These are phyloP conservation scores for Atractosteus spatula DNA, from an alignment of 2,113 vertebrate genomes.

Conservation along the genomic window DNA sequence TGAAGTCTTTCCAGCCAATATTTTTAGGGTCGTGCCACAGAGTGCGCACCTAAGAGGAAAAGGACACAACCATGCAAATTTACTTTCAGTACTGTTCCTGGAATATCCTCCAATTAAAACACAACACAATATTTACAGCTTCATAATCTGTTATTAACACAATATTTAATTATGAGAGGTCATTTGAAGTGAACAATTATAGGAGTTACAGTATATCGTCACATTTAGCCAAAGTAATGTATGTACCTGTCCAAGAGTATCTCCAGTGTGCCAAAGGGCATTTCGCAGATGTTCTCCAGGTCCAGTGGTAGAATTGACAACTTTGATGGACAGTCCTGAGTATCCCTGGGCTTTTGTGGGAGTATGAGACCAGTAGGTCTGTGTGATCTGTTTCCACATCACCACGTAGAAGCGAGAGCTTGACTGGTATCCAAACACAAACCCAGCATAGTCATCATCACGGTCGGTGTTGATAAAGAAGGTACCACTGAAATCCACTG, in stretches of 20 bases:
- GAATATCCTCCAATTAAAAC: not conserved
- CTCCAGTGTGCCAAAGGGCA: slow-evolving; percentile 96
- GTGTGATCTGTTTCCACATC: slow-evolving; percentile 99
- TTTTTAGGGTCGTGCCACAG: slow-evolving; percentile 97
- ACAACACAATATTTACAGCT: not conserved
- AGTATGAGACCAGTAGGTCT: slow-evolving; percentile 90
- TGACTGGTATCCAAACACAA: slow-evolving; percentile 97
- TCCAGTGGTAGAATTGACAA: slow-evolving; percentile 96
- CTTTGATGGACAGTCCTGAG: slow-evolving; percentile 94
- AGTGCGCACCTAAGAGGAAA: slow-evolving; percentile 78
- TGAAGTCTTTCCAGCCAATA: slow-evolving; percentile 97
- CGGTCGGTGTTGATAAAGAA: slow-evolving; percentile 98
- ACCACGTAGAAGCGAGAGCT: slow-evolving; percentile 97
- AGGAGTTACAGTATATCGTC: not conserved
- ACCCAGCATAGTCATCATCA: slow-evolving; percentile 95
- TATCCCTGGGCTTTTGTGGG: slow-evolving; percentile 95
- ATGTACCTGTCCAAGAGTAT: slow-evolving; percentile 88
- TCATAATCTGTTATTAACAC: too few relatives aligned
- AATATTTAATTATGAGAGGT: too few relatives aligned
- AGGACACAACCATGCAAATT: too few relatives aligned
- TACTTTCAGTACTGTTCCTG: too few relatives aligned
- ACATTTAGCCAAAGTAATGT: not conserved
- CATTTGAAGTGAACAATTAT: too few relatives aligned
- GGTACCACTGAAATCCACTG: slow-evolving; percentile 96
- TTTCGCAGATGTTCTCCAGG: slow-evolving; percentile 96